Base-by-base conservation (phyloP, 2,113 vertebrate species). In the Microtus ochrogaster region DNA sequence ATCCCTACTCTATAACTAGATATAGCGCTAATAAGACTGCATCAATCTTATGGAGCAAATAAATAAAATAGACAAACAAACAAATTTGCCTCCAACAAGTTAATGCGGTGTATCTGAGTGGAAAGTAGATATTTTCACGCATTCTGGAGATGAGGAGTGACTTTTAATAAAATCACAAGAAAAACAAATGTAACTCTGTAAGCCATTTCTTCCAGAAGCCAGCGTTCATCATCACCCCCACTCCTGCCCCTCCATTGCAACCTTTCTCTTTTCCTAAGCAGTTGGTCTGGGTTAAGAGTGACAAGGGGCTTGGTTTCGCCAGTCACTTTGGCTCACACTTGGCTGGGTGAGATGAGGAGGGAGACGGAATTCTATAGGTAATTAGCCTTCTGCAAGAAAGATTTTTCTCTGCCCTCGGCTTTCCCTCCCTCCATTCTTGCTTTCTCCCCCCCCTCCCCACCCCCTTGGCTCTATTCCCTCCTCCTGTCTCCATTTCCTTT, bases 51-150 rank as follows among this genome's bases (percentile, higher is more conserved):
- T 98, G 98, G 99, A 98, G 99, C 98, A 99, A 99, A 99, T 98
- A 99, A 99, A 99, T 99, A 99, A 99, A 99, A 99, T 99, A 99
- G 99, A 99, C 98, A 99, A 99, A 99, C 99, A 99, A 99, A 99
- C 99, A 99, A 99, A 99, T 99, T 99, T 99, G 98, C 99, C 99
- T 98, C 98, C 98, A 98, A 99, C 98, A 99, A 99, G 99, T 99
- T 99, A 99, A 99, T 99, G 99, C 97, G 98, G 99, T 99, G 99
- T 99, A 99, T 99, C 99, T 99, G 99, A 99, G 99, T 99, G 99
- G 99, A 99, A 99, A 99, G 99, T 99, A 99, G 99, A 99, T 99
- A 99, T 99, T 99, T 99, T 99, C 99, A 99, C 99, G 99, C 99
- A 98, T 98, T 98, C 99, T 99, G 99, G 99, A 99, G 99, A 99